These are phyloP conservation scores for Chloroceryle amazona DNA, from an alignment of 2,797 vertebrate genomes.

Conservation along the genomic window DNA sequence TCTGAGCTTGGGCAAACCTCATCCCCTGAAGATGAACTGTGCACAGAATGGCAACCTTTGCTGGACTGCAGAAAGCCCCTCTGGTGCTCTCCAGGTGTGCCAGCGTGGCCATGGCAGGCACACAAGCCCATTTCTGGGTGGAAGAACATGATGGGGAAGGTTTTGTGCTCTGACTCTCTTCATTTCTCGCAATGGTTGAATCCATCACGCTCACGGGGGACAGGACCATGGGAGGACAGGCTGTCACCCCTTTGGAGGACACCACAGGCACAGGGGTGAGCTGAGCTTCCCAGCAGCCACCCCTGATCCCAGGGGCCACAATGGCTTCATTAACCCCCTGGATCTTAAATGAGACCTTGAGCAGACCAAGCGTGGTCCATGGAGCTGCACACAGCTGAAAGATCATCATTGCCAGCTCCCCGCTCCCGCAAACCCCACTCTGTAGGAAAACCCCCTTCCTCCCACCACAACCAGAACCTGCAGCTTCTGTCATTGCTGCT, in stretches of 20 bases:
- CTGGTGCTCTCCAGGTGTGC: accelerated
- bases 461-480: neutral
- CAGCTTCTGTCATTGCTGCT: neutral
- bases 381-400: accelerated
- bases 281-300: neutral
- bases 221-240: accelerated
- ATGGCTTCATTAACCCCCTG: neutral
- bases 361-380: neutral
- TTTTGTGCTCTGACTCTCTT: neutral
- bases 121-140: neutral
- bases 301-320: accelerated
- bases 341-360: neutral
- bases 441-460: neutral
- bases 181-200: neutral
- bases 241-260: neutral
- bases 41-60: accelerated
- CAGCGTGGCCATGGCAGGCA: accelerated
- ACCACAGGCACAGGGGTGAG: accelerated
- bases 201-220: accelerated
- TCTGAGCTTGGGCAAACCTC: neutral
- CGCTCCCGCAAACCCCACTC: neutral
- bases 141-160: accelerated
- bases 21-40: neutral
- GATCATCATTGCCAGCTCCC: neutral
- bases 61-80: too few species aligned